Evolutionary conservation across 2,113 vertebrate genomes (phyloP).

Genomic region (Corythornis madagascariensis): DNA sequence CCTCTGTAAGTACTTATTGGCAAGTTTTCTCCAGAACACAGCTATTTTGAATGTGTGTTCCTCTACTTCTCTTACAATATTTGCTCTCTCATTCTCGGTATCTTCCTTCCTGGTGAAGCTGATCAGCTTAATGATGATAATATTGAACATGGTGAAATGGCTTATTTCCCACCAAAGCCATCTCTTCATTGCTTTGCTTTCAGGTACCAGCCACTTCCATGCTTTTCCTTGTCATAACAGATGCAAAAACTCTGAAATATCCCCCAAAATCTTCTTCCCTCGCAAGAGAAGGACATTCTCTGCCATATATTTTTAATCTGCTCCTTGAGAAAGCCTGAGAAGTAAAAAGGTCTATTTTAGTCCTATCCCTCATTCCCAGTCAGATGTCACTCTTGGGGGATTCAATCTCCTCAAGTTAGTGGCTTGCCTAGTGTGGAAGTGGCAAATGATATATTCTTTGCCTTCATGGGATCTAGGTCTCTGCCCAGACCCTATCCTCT

Average conservation of each 20-base stretch:
- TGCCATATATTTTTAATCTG: neutral
- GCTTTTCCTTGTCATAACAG: neutral
- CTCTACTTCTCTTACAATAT: slow-evolving; percentile 13
- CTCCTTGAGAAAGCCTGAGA: slow-evolving; percentile 2
- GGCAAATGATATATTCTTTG: neutral
- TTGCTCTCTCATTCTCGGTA: slow-evolving; percentile 10
- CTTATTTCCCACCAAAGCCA: neutral
- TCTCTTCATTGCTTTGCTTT: neutral
- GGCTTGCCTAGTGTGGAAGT: neutral
- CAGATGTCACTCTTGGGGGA: neutral
- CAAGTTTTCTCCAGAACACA: slow-evolving; percentile 13
- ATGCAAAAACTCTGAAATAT: neutral
- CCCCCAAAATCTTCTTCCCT: neutral
- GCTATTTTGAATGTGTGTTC: slow-evolving; percentile 11
- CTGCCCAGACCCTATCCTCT: neutral
- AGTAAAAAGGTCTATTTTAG: neutral
- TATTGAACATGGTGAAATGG: neutral
- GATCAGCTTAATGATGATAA: slow-evolving; percentile 18
- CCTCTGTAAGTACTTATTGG: slow-evolving; percentile 5
- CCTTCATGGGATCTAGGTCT: neutral
- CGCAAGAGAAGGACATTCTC: neutral
- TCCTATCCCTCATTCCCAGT: neutral
- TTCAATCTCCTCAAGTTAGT: neutral
- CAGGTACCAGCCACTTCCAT: neutral
- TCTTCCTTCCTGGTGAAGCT: neutral